Evolutionary conservation across 2,888 invertebrate species (phyloP).

Genomic region (Hirtodrosophila cameraria): DNA sequence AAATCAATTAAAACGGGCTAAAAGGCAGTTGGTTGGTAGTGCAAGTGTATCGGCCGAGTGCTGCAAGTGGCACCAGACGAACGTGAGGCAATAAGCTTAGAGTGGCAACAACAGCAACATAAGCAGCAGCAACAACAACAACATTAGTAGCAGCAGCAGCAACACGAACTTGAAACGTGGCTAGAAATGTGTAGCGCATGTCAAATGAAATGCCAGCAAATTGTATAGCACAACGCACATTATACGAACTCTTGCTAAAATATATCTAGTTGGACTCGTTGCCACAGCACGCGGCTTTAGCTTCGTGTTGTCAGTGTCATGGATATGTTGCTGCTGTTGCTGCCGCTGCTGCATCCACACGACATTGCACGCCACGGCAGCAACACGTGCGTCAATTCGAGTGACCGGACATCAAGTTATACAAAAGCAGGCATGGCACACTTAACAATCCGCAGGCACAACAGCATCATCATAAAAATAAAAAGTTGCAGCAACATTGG

Average conservation of each 20-base stretch:
- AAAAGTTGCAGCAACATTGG: conserved; percentile 51
- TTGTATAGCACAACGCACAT: conserved; percentile 26
- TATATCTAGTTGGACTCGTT: conserved; percentile 2
- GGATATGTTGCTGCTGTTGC: conserved; percentile 8
- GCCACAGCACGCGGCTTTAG: conserved; percentile 8
- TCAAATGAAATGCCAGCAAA: conserved; percentile 30
- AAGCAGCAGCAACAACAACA: conserved; percentile 3
- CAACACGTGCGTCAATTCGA: conserved; percentile 36
- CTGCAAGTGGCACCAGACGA: conserved; percentile 36
- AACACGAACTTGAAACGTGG: conserved; percentile 3
- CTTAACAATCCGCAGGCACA: conserved; percentile 30
- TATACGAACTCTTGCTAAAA: conserved; percentile 25
- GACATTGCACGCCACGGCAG: not conserved
- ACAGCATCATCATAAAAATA: conserved; percentile 32
- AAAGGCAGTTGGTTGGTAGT: conserved; percentile 1
- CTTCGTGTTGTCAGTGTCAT: not conserved
- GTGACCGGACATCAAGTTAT: conserved; percentile 16
- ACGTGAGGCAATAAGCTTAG: conserved; percentile 49
- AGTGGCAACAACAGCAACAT: conserved; percentile 25
- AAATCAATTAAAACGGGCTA: conserved; percentile 66
- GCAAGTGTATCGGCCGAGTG: conserved; percentile 11
- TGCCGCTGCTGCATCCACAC: not conserved
- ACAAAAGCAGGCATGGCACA: conserved; percentile 25
- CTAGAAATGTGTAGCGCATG: conserved; percentile 18
- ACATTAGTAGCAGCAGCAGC: too few relatives aligned